Evolutionary conservation across 2,888 invertebrate species (phyloP).

Genomic region (Mythimna lalbum): DNA sequence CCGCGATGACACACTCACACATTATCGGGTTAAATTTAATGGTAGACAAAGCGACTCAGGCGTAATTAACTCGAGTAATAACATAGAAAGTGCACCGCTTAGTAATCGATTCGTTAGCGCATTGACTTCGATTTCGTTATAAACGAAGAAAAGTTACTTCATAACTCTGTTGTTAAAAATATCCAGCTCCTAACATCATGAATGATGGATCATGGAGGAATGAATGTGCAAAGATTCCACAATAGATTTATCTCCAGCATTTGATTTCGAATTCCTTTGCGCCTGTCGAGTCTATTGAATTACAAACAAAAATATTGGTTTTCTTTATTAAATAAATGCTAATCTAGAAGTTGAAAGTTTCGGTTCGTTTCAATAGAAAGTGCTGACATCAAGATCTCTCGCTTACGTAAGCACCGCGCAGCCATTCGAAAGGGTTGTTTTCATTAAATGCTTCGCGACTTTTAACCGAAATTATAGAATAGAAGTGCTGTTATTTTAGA

Average conservation of each 20-base stretch:
- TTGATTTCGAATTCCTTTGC: slow-evolving; percentile 24
- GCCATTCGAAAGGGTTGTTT: slow-evolving; percentile 21
- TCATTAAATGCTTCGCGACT: slow-evolving; percentile 19
- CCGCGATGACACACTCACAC: slow-evolving; percentile 4
- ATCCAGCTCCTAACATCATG: slow-evolving; percentile 16
- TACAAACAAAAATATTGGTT: slow-evolving; percentile 43
- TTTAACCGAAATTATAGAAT: slow-evolving; percentile 15
- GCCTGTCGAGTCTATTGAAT: slow-evolving; percentile 35
- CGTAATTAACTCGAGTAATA: slow-evolving; percentile 40
- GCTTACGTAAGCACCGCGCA: slow-evolving; percentile 41
- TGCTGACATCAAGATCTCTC: slow-evolving; percentile 45
- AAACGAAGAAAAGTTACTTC: slow-evolving; percentile 5
- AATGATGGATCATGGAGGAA: slow-evolving; percentile 3
- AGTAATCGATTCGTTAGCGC: slow-evolving; percentile 28
- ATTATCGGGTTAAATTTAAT: slow-evolving; percentile 30
- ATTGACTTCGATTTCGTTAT: slow-evolving; percentile 21
- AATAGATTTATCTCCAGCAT: slow-evolving; percentile 21
- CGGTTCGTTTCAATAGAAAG: slow-evolving; percentile 30
- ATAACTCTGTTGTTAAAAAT: slow-evolving; percentile 5
- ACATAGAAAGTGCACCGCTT: slow-evolving; percentile 20
- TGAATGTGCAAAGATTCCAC: slow-evolving; percentile 23
- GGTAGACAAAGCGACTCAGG: slow-evolving; percentile 16
- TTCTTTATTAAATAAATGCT: slow-evolving; percentile 42
- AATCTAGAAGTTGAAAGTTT: slow-evolving; percentile 38
- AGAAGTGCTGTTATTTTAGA: neutral